These are phyloP conservation scores for Diuraphis noxia DNA, from an alignment of 1,140 invertebrate species.

Conservation along the genomic window DNA sequence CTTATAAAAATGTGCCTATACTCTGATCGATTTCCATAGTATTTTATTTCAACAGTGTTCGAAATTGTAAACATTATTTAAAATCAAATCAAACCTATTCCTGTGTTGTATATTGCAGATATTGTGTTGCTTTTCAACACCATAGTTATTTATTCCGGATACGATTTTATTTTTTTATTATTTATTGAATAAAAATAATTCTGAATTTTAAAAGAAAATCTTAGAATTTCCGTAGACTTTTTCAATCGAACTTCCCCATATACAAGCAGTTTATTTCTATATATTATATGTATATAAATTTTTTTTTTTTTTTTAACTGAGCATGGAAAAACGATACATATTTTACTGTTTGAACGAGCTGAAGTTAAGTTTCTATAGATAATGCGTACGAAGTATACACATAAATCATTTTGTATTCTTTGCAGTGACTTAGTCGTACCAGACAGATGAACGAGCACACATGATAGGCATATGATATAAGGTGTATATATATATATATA, in stretches of 20 bases:
- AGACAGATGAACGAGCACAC: not conserved
- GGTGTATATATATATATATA: too few species aligned
- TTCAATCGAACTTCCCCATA: not conserved
- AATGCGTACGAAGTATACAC: not conserved
- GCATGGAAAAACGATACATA: not conserved
- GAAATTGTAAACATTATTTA: not conserved
- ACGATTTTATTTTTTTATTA: not conserved
- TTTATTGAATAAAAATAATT: conserved; percentile 13
- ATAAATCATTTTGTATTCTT: conserved; percentile 10
- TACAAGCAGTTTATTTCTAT: not conserved
- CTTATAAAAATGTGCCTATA: not conserved
- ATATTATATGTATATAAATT: not conserved
- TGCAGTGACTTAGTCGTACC: not conserved
- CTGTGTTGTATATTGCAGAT: not conserved
- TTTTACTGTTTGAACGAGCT: not conserved
- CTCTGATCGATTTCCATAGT: not conserved
- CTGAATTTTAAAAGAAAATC: not conserved
- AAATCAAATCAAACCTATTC: not conserved
- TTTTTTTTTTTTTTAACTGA: too few species aligned
- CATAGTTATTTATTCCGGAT: not conserved
- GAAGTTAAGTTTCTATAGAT: not conserved
- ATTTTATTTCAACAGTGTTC: not conserved
- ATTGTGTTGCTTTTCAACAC: not conserved
- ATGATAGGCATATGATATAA: not conserved
- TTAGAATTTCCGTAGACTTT: not conserved